Base-by-base conservation (phyloP, 2,113 vertebrate genomes). In the Regulus satrapa region DNA sequence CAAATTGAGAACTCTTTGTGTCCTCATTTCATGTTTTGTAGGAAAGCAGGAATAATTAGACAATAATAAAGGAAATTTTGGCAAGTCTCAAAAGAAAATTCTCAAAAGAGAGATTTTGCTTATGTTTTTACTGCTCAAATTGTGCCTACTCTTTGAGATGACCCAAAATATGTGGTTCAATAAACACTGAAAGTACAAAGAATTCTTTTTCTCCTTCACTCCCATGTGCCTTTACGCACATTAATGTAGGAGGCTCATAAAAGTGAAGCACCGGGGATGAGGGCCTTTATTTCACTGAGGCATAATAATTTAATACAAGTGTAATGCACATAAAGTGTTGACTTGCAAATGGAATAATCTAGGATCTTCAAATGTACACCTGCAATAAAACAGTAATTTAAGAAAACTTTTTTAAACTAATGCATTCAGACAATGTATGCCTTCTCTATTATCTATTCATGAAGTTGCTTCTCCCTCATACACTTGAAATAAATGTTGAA, bases 401-500 rank as follows among this genome's bases (percentile, higher is more conserved):
- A 91, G 38, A 76, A 51, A 31, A 61, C 26, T 78, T 76, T 49
- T 92, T 77, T 13, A 85, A 89, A 85, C 63, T 89, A 82, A 82
- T 56, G 24, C 5, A 2, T 77, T 91, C 86, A 93, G 84, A 79
- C 71, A 94, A 74, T 41, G 12, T 32, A 77, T 51, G 43, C 46
- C 32, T 56, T 54, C 49, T 38, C 48, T 68, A 26, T 94, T 86
- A 86, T 31, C 66, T 76, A 71, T 86, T 96, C n/a, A 94, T 92
- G 82, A 90, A 81, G 43, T 26, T 64, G 8, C 48, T 79, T 94
- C 56, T 89, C 63, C 62, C 71, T 90, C 46, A n/a, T 28, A 63
- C 14, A 34, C 58, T 94, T 77, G 40, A 91, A 95, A 97, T 92
- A 88, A 79, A 89, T 63, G 69, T 92, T 88, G 58, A 73, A 91